Conservation (phyloP, 2,888 invertebrate genomes). For the Latrodectus hesperus region DNA sequence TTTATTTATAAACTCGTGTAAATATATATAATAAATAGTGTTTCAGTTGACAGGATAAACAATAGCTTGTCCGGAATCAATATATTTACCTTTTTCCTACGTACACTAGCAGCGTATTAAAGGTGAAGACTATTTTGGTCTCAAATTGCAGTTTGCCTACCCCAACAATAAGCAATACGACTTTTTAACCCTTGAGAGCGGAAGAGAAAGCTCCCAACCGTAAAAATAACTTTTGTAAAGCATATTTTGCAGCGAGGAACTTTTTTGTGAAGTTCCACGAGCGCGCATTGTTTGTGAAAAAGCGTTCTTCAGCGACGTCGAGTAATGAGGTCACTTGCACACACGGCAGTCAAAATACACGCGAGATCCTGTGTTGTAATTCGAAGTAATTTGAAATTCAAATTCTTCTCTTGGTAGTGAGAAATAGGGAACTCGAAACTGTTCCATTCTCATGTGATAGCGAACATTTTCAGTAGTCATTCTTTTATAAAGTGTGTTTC, state of each 20-base stretch:
- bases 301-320: neutral
- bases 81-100: no score
- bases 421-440: neutral
- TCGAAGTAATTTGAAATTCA: neutral
- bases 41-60: no score
- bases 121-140: no score
- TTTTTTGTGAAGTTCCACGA: neutral
- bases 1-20: no score
- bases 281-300: no score
- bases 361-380: neutral
- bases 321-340: neutral
- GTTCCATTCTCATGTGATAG: neutral
- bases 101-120: no score
- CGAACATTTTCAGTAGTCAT: no score
- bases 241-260: neutral
- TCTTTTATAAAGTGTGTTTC: no score
- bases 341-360: neutral
- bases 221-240: neutral
- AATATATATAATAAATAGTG: no score
- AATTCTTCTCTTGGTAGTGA: neutral
- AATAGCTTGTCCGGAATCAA: no score
- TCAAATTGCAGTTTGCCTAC: no score
- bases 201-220: neutral
- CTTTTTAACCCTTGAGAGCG: neutral
- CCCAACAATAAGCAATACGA: neutral